Evolutionary conservation across 2,888 invertebrate genomes (phyloP).

Genomic region (Rhamnusium bicolor): DNA sequence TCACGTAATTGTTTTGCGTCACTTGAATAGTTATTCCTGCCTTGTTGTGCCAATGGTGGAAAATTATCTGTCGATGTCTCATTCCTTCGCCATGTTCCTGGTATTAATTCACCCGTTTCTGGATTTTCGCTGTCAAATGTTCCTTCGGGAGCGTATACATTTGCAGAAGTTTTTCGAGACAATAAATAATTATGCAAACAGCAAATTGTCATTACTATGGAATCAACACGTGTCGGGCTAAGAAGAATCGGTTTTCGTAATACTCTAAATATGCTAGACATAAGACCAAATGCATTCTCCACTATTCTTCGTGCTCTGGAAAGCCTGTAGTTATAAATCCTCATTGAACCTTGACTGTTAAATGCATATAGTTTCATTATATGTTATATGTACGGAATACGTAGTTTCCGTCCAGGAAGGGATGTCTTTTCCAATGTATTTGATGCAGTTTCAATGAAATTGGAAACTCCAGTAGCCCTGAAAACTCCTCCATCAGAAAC

Average conservation of each 20-base stretch:
- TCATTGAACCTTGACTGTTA: conserved; percentile 41
- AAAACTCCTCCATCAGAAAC: conserved; percentile 60
- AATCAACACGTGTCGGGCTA: not conserved
- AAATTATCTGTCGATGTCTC: too few species aligned
- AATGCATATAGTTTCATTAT: conserved; percentile 37
- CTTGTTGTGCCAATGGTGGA: too few species aligned
- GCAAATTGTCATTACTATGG: not conserved
- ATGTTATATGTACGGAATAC: not conserved
- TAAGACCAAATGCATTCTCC: conserved; percentile 10
- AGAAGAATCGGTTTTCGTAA: not conserved
- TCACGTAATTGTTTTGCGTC: conserved; percentile 16
- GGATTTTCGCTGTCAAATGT: conserved; percentile 29
- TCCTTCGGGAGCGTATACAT: not conserved
- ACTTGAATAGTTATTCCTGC: conserved; percentile 22
- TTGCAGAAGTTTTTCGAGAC: not conserved
- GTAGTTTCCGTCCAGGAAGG: not conserved
- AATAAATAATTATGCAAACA: conserved; percentile 12
- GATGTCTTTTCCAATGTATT: not conserved
- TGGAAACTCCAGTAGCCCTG: not conserved
- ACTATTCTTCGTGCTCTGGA: conserved; percentile 1
- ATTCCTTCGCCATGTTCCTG: conserved; percentile 11
- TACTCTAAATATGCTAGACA: not conserved
- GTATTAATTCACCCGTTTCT: not conserved
- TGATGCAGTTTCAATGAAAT: not conserved
- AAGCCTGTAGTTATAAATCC: conserved; percentile 27